phyloP scores from a whole-genome alignment of 2,113 vertebrate species.

The Bombycilla garrulus region DNA sequence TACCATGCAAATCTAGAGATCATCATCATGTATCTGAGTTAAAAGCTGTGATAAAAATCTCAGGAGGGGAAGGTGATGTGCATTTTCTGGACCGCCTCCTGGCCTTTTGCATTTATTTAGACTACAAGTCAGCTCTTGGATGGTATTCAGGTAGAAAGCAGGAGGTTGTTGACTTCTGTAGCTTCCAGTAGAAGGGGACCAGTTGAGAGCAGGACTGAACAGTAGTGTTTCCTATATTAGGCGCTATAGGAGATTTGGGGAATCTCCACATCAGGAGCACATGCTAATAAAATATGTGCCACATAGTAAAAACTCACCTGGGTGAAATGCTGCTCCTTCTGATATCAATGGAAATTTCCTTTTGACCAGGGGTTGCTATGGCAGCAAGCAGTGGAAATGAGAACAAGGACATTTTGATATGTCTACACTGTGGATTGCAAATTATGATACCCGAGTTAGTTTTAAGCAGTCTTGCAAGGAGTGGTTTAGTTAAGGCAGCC shows the following conservation, averaged over 20 bases:
- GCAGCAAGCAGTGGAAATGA: slow-evolving; percentile 68
- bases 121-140: background rate
- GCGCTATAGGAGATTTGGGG: background rate
- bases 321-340: slow-evolving; percentile 70
- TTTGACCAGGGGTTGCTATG: slow-evolving; percentile 69
- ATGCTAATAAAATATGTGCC: slow-evolving; percentile 61
- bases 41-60: slow-evolving; percentile 23
- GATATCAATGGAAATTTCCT: slow-evolving; percentile 72
- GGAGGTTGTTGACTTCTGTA: background rate
- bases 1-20: background rate
- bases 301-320: slow-evolving; percentile 63
- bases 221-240: slow-evolving; percentile 1
- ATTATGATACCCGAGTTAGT: slow-evolving; percentile 66
- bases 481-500: slow-evolving; percentile 50
- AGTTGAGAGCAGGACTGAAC: slow-evolving; percentile 2
- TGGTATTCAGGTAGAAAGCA: background rate
- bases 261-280: slow-evolving; percentile 34
- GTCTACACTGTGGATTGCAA: slow-evolving; percentile 69
- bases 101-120: slow-evolving; percentile 31
- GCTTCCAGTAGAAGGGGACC: background rate
- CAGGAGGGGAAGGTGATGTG: background rate
- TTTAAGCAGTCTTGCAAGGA: slow-evolving; percentile 64
- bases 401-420: slow-evolving; percentile 71
- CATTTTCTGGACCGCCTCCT: background rate
- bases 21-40: background rate